phyloP scores from a whole-genome alignment of 1,140 invertebrate genomes.

The Zaprionus vittiger region DNA sequence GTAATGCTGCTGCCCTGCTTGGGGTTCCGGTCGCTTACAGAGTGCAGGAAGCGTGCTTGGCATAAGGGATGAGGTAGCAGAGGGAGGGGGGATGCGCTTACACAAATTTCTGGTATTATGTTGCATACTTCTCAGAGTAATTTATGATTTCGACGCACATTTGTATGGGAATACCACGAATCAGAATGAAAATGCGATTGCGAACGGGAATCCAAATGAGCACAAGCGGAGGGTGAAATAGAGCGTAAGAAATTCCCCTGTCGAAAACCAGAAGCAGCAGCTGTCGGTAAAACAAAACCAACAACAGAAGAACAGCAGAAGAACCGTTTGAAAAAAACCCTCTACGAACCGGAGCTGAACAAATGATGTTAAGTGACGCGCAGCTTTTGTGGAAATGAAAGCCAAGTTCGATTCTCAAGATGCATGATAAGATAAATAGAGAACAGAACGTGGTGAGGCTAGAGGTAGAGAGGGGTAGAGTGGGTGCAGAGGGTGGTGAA shows the following conservation, averaged over 20 bases:
- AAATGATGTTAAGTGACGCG: conserved; percentile 81
- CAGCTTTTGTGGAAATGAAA: conserved; percentile 78
- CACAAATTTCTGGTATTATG: conserved; percentile 79
- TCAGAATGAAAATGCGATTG: conserved; percentile 11
- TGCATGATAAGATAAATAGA: conserved; percentile 77
- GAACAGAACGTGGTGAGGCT: conserved; percentile 46
- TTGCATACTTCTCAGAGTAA: conserved; percentile 78
- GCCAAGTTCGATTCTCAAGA: conserved; percentile 69
- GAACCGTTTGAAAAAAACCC: conserved; percentile 30
- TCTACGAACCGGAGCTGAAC: conserved; percentile 41
- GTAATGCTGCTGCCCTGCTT: not conserved
- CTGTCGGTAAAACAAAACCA: conserved; percentile 53
- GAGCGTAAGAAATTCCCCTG: conserved; percentile 36
- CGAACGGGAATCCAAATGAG: not conserved
- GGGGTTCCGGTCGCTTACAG: not conserved
- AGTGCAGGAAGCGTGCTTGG: conserved; percentile 10
- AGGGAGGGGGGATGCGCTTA: conserved; percentile 52
- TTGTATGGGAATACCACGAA: conserved; percentile 22
- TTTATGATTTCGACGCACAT: conserved; percentile 78
- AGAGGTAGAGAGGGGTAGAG: no score
- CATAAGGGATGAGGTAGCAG: not conserved
- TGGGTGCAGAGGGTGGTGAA: not conserved
- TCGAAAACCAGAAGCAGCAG: conserved; percentile 34
- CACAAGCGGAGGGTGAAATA: conserved; percentile 26
- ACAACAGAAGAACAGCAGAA: not conserved